Evolutionary conservation across 2,797 vertebrate species (phyloP).

Genomic region (Manis pentadactyla): DNA sequence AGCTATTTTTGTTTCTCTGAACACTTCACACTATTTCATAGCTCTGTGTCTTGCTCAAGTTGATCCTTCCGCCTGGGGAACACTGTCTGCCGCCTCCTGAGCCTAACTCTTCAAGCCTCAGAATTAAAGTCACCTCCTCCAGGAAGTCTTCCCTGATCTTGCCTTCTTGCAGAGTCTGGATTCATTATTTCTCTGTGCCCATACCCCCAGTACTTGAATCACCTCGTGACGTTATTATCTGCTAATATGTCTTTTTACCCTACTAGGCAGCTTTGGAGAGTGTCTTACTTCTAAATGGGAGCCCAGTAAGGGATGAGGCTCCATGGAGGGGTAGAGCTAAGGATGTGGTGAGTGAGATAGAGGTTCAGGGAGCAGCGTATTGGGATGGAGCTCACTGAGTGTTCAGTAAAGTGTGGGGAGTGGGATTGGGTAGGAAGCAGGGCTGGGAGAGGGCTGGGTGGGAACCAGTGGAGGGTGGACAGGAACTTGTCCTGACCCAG

Average conservation of each 20-base stretch:
- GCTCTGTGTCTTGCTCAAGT: not conserved
- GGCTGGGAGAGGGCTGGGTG: not conserved
- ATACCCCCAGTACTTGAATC: not conserved
- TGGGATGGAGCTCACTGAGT: not conserved
- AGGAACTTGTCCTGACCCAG: not conserved
- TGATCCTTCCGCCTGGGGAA: not conserved
- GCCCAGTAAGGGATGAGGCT: not conserved
- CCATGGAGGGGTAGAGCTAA: not conserved
- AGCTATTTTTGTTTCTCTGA: not conserved
- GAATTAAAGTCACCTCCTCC: conserved; percentile 3
- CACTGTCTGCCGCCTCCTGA: not conserved
- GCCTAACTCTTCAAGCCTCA: not conserved
- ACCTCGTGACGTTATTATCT: not conserved
- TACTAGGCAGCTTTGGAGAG: not conserved
- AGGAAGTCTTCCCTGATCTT: not conserved
- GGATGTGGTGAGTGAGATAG: not conserved
- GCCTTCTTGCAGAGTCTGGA: not conserved
- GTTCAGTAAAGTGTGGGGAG: not conserved
- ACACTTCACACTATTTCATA: not conserved
- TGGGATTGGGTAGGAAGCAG: not conserved
- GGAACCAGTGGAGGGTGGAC: not conserved
- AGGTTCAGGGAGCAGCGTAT: not conserved
- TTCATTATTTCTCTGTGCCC: not conserved
- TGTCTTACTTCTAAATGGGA: conserved; percentile 1
- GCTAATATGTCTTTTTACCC: not conserved